Percentiles rank a stretch among this genome's conserved stretches.
These are phyloP conservation scores for Gymnosoma rotundatum DNA, from an alignment of 2,888 invertebrate species.

Conservation along the genomic window DNA sequence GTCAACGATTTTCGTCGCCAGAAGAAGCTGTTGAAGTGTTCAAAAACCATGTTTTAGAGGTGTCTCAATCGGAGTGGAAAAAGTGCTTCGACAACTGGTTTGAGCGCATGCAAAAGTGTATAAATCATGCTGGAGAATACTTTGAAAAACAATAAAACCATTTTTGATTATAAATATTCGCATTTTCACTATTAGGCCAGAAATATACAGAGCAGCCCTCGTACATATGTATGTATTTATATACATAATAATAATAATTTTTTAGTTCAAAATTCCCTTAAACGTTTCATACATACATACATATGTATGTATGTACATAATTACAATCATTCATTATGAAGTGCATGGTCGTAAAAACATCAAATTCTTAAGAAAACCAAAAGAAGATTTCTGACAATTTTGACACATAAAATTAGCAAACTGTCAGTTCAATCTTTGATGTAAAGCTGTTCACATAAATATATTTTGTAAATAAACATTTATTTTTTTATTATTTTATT, in stretches of 20 bases:
- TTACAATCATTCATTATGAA: slow-evolving; percentile 20
- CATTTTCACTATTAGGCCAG: too few relatives aligned
- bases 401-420: slow-evolving; percentile 69
- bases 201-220: too few relatives aligned
- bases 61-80: too few relatives aligned
- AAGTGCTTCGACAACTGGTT: too few relatives aligned
- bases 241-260: background rate
- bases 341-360: slow-evolving; percentile 49
- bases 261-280: background rate
- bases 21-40: too few relatives aligned
- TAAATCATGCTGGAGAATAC: too few relatives aligned
- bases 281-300: slow-evolving; percentile 11
- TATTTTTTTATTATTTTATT: background rate
- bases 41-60: too few relatives aligned
- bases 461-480: slow-evolving; percentile 36
- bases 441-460: slow-evolving; percentile 50
- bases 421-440: slow-evolving; percentile 62
- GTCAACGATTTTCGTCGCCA: too few relatives aligned
- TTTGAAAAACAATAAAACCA: too few relatives aligned
- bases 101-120: too few relatives aligned
- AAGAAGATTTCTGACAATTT: slow-evolving; percentile 63
- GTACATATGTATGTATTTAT: too few relatives aligned
- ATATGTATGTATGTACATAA: background rate
- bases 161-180: too few relatives aligned
- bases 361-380: slow-evolving; percentile 29